A percentile compares a stretch with the other conserved stretches of the same genome.
These are phyloP conservation scores for Elysia crispata DNA, from an alignment of 2,888 invertebrate species.

Conservation along the genomic window DNA sequence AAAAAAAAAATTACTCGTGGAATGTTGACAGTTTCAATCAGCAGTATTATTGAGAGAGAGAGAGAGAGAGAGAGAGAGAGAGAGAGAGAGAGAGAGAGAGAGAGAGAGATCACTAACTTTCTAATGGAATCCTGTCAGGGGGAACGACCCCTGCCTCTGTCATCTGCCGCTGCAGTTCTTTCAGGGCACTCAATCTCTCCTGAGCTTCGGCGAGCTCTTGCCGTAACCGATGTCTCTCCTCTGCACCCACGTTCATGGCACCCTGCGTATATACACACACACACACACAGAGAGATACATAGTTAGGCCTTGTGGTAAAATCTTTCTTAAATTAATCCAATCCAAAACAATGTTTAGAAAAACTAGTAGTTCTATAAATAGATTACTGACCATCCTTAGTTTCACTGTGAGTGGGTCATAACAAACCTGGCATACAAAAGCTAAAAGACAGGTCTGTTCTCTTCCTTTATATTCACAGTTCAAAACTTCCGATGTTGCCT, in stretches of 20 bases:
- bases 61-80: constrained; percentile 33
- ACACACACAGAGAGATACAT: background rate
- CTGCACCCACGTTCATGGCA: constrained; percentile 86
- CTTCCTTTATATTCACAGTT: too few relatives aligned
- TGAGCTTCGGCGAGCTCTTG: constrained; percentile 85
- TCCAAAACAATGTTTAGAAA: too few relatives aligned
- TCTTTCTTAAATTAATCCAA: background rate
- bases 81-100: constrained; percentile 18
- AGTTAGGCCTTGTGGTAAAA: too few relatives aligned
- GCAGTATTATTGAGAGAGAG: constrained; percentile 25
- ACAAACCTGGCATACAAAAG: too few relatives aligned
- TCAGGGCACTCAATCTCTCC: constrained; percentile 80
- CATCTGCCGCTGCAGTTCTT: constrained; percentile 59
- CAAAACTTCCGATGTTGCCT: too few relatives aligned
- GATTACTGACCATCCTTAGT: too few relatives aligned
- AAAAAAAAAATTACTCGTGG: background rate
- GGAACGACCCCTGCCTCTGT: background rate
- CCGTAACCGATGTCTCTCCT: constrained; percentile 85
- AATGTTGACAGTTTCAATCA: background rate
- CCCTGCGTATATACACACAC: constrained; percentile 80
- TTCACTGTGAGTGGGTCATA: too few relatives aligned
- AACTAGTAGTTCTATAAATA: too few relatives aligned
- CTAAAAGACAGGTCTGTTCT: too few relatives aligned
- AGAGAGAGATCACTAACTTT: constrained; percentile 10
- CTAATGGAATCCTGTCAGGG: constrained; percentile 1